These are phyloP conservation scores for Muscicapa adusta DNA, from an alignment of 2,113 vertebrate species.

Conservation along the genomic window DNA sequence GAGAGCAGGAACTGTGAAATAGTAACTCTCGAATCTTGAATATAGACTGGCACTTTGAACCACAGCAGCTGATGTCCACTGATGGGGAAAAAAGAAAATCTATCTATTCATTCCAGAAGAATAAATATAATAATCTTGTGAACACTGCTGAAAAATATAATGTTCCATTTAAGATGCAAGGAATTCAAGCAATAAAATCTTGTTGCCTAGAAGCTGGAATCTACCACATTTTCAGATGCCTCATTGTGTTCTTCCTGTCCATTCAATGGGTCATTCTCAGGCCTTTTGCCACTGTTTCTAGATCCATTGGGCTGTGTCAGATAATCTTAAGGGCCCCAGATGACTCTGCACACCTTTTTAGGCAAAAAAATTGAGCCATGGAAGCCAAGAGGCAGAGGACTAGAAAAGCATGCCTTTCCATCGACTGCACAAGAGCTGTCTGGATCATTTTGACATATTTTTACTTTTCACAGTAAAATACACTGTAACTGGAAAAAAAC, in stretches of 20 bases:
- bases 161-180: background rate
- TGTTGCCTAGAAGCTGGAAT: background rate
- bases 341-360: background rate
- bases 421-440: background rate
- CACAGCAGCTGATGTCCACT: background rate
- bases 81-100: background rate
- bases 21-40: background rate
- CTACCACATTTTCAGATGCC: background rate
- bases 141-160: background rate
- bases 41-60: background rate
- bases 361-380: background rate
- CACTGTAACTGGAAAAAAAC: background rate
- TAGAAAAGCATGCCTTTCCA: background rate
- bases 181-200: background rate
- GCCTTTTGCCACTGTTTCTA: background rate
- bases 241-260: background rate
- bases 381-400: background rate
- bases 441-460: background rate
- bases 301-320: background rate
- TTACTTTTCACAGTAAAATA: background rate
- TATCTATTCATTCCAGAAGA: background rate
- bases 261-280: background rate
- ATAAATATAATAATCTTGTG: background rate
- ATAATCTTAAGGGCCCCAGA: background rate
- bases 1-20: background rate